Conservation (phyloP, 2,888 invertebrate species). For the Drosophila maculinotata region DNA sequence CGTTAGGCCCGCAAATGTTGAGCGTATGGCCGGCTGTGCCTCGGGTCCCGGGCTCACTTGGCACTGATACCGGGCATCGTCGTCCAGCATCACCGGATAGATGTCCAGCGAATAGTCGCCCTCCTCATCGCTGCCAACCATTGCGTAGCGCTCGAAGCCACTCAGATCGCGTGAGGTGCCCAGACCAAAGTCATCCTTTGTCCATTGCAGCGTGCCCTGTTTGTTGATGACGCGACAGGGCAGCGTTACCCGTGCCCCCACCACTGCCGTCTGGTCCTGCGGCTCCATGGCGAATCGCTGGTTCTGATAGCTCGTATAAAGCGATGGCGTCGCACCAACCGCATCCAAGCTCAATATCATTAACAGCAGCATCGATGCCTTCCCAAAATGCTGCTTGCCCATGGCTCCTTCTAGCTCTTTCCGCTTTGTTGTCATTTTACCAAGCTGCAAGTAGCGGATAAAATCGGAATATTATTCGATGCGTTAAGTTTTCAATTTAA, state of each 20-base stretch:
- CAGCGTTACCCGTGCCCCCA: conserved; percentile 94
- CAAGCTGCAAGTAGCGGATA: conserved; percentile 8
- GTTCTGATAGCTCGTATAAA: conserved; percentile 83
- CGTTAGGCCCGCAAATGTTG: conserved; percentile 92
- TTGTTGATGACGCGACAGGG: conserved; percentile 96
- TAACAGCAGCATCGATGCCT: conserved; percentile 4
- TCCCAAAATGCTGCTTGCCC: background rate
- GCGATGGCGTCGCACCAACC: conserved; percentile 52
- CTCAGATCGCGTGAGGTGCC: conserved; percentile 95
- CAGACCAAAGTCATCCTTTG: conserved; percentile 97
- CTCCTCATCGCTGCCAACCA: conserved; percentile 98
- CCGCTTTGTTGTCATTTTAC: conserved; percentile 43
- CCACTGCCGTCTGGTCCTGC: conserved; percentile 94
- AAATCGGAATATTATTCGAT: background rate
- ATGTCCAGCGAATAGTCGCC: conserved; percentile 96
- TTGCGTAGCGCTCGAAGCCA: conserved; percentile 96
- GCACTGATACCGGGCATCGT: conserved; percentile 97
- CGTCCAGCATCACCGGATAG: conserved; percentile 94
- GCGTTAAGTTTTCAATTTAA: background rate
- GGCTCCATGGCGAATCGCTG: conserved; percentile 97
- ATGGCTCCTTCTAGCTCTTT: conserved; percentile 13
- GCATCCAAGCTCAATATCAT: conserved; percentile 12
- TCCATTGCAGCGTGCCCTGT: conserved; percentile 97
- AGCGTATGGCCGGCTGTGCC: conserved; percentile 92
- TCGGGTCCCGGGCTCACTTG: conserved; percentile 94